phyloP scores from a whole-genome alignment of 2,113 vertebrate species.

The Passer montanus region DNA sequence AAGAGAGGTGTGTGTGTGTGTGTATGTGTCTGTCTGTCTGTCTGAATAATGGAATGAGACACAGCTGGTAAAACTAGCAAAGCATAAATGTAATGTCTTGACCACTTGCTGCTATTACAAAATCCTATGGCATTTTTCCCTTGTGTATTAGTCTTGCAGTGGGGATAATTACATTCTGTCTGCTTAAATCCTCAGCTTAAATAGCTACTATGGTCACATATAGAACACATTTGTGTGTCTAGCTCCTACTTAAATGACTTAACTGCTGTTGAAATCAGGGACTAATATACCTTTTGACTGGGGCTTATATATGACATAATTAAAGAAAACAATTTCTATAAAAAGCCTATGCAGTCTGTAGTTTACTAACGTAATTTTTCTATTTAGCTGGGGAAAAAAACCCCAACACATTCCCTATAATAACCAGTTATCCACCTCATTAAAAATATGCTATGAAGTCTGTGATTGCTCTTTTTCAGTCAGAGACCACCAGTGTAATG shows the following conservation, averaged over 20 bases:
- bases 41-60: constrained; percentile 54
- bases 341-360: background rate
- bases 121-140: constrained; percentile 39
- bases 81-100: constrained; percentile 49
- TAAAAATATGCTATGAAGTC: background rate
- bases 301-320: background rate
- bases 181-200: constrained; percentile 32
- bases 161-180: constrained; percentile 45
- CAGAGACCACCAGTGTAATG: background rate
- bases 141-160: constrained; percentile 25
- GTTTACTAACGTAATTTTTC: background rate
- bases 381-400: background rate
- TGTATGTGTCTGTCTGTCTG: background rate
- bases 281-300: background rate
- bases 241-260: background rate
- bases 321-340: background rate
- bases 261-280: background rate
- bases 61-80: constrained; percentile 59
- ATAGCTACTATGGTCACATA: constrained; percentile 31
- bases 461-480: background rate
- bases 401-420: background rate
- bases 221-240: constrained; percentile 23
- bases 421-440: background rate
- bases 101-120: constrained; percentile 63
- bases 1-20: background rate